Evolutionary conservation across 2,888 invertebrate species (phyloP).

Genomic region (Panzeria rudis): DNA sequence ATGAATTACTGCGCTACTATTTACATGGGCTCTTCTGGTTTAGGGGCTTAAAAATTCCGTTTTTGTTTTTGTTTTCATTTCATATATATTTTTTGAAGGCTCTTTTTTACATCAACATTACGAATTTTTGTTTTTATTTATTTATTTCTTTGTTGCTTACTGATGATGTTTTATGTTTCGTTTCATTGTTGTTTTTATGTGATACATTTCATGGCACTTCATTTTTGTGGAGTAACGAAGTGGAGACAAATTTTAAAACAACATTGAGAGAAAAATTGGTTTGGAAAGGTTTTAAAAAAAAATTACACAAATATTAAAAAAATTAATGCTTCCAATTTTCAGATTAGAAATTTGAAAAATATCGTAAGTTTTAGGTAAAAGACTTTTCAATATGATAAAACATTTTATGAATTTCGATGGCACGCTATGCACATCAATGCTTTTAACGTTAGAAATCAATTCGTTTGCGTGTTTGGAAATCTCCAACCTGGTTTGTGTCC

Average conservation of each 20-base stretch:
- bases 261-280: conserved; percentile 6
- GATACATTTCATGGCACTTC: conserved; percentile 63
- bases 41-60: conserved; percentile 18
- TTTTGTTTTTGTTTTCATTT: conserved; percentile 17
- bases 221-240: neutral
- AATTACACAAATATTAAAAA: no score
- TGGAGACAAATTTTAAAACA: neutral
- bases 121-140: conserved; percentile 1
- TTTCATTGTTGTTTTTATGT: conserved; percentile 54
- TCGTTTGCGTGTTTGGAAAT: no score
- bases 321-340: no score
- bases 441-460: no score
- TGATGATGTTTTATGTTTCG: conserved; percentile 49
- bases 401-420: no score
- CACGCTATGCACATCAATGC: no score
- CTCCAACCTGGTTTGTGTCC: no score
- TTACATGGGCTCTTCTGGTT: conserved; percentile 60
- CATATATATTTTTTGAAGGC: conserved; percentile 35
- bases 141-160: conserved; percentile 25
- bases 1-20: conserved; percentile 68
- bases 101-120: conserved; percentile 30
- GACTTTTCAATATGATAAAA: no score
- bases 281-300: neutral
- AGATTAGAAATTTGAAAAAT: no score
- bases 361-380: no score